Base-by-base conservation (phyloP, 1,140 invertebrate species). In the Bombus confusus region DNA sequence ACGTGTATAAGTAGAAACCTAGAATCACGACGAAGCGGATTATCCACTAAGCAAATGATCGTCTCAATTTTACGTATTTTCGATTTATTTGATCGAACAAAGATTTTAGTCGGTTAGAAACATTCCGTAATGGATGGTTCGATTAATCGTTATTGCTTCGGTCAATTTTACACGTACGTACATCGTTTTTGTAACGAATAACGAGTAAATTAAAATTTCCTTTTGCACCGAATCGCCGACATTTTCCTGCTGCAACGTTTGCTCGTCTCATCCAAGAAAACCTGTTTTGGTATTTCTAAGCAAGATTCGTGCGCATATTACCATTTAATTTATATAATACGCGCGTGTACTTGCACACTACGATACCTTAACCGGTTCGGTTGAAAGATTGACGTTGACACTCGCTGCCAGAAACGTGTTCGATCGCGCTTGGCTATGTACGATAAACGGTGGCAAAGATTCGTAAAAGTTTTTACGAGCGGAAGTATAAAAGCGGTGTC, bases 401-500 rank as follows among this genome's bases (percentile, higher is more conserved):
- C 18, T 13, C 28, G n/a, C 10, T 28, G 34, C 25, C 18, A 31
- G 47, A 71, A n/a, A 52, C 22, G 2, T 25, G 34, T 34, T 18
- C 8, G 25, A n/a, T 59, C 34, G 15, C 1, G 15, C 34, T 62
- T 5, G 28, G 22, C 22, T 41, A 57, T 34, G 37, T 1, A 12
- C 52, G 3, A 37, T 47, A 79, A 66, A 18, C 39, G 13, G 13
- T 13, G n/a, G 37, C 12, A 15, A 25, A 25, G 31, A 31, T 43
- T 81, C 47, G 47, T 34, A 59, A 81, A 62, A n/a, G n/a, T 22
- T 15, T 74, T 81, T 81, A 81, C 69, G 69, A n/a, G 64, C 69
- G 37, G n/a, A 34, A 43, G 34, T 57, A 62, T 62, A 73, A 72
- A 81, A 62, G n/a, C 13, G 9, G 12, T 18, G 47, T 28, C 25